Conservation (phyloP, 2,113 vertebrate genomes). For the Ailurus styani region DNA sequence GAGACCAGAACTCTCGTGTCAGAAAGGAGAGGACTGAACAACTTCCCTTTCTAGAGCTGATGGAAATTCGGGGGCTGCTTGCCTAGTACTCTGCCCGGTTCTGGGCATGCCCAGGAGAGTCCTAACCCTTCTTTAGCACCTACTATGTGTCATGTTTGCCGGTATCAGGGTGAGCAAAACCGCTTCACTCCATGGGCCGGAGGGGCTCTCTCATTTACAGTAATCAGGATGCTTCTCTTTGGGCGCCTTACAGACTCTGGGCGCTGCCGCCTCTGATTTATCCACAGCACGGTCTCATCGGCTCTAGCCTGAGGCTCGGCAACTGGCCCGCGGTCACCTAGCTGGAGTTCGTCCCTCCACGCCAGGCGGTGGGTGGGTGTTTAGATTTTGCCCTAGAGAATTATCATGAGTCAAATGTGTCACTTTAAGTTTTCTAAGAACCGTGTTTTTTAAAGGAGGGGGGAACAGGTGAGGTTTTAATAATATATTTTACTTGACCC, state of each 20-base stretch:
- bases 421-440: background rate
- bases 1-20: background rate
- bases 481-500: background rate
- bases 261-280: background rate
- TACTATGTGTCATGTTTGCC: background rate
- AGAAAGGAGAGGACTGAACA: too few species aligned
- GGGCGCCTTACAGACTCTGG: rapidly evolving
- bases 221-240: background rate
- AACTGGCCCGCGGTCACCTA: background rate
- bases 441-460: background rate
- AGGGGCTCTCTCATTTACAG: background rate
- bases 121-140: background rate
- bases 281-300: background rate
- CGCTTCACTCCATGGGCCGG: background rate
- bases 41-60: rapidly evolving
- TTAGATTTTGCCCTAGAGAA: background rate
- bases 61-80: background rate
- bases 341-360: background rate
- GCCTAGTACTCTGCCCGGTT: background rate
- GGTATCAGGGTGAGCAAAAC: background rate
- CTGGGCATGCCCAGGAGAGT: background rate
- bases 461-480: background rate
- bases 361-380: background rate
- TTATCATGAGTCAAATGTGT: background rate
- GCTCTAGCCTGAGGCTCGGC: background rate